Base-by-base conservation (phyloP, 2,113 vertebrate species). In the Macquaria australasica region DNA sequence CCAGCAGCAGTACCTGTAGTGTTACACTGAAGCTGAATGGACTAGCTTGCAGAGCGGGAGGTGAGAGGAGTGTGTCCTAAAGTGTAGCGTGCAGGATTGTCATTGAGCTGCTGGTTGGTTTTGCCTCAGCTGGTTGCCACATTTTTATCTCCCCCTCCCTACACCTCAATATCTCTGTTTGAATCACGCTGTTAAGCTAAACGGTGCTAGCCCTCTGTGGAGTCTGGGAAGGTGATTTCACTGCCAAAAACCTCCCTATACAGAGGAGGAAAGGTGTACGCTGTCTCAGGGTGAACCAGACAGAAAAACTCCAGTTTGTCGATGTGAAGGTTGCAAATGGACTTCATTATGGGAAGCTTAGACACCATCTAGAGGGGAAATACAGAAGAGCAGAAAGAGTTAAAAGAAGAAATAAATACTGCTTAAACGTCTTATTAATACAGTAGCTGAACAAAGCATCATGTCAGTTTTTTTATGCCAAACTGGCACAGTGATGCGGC, bases 291-390 rank as follows among this genome's bases (percentile, higher is more conserved):
- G 88, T 98, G 97, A 74, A 98, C 90, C 73, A 98, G 95, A 1
- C 95, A 96, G 94, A 98, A 98, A 92, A 98, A 97, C 86, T 97
- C 96, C 94, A 98, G 94, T 92, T 98, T 98, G 92, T 98, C 97
- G 68, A 97, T 95, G 94, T 98, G 97, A 67, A 98, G 97, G 87
- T 96, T 97, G 91, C 97, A 98, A 79, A 98, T 98, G 15, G 96
- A 97, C 93, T 97, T 98, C 96, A 98, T 96, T 55, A 94, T 69
- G 67, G 97, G 97, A 71, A 98, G 94, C 82, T 97, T 98, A 69
- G 97, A 96, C 81, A 97, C 95, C 95, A 98, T 97, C 97, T 98
- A 81, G 5, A 75, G 68, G 6, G n/a, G n/a, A 67, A 58, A 77
- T 10, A 43, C 21, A 86, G 21, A 82, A 55, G 6, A 55, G 37